Evolutionary conservation across 1,140 invertebrate genomes (phyloP).

Genomic region (Formica selysi): DNA sequence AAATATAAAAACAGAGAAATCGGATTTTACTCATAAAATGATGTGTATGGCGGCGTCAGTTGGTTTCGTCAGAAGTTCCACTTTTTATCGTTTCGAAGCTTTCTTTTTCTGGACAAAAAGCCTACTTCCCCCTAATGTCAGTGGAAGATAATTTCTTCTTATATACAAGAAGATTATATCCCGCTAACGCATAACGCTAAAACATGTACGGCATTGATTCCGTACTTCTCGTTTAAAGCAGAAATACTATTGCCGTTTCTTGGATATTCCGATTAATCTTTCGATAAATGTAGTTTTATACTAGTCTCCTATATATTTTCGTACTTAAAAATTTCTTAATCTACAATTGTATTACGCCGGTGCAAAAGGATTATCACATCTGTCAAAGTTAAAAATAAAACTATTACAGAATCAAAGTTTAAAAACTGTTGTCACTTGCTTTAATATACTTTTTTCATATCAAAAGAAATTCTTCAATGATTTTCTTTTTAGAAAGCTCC

Average conservation of each 20-base stretch:
- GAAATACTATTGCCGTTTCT: neutral
- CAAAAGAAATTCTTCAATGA: too few relatives aligned
- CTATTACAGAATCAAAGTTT: too few relatives aligned
- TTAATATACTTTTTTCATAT: too few relatives aligned
- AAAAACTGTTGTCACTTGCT: too few relatives aligned
- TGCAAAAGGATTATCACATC: neutral
- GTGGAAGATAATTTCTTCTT: constrained; percentile 28
- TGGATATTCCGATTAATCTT: neutral
- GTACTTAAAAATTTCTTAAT: constrained; percentile 6
- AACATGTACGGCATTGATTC: constrained; percentile 28
- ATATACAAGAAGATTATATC: constrained; percentile 13
- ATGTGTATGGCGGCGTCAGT: neutral
- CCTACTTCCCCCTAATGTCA: neutral
- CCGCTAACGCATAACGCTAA: constrained; percentile 6
- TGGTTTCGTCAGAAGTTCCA: neutral
- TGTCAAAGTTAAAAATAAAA: too few relatives aligned
- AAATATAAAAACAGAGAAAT: constrained; percentile 4
- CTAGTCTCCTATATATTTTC: neutral
- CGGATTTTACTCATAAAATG: constrained; percentile 11
- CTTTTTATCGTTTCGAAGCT: neutral
- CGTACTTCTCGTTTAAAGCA: constrained; percentile 35
- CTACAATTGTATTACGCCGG: neutral
- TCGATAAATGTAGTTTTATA: neutral
- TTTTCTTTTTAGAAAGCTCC: too few relatives aligned
- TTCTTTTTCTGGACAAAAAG: constrained; percentile 2